Percentiles rank a stretch among this genome's conserved stretches.
Evolutionary conservation across 2,797 vertebrate genomes (phyloP).

Genomic region (Cottoperca gobio): DNA sequence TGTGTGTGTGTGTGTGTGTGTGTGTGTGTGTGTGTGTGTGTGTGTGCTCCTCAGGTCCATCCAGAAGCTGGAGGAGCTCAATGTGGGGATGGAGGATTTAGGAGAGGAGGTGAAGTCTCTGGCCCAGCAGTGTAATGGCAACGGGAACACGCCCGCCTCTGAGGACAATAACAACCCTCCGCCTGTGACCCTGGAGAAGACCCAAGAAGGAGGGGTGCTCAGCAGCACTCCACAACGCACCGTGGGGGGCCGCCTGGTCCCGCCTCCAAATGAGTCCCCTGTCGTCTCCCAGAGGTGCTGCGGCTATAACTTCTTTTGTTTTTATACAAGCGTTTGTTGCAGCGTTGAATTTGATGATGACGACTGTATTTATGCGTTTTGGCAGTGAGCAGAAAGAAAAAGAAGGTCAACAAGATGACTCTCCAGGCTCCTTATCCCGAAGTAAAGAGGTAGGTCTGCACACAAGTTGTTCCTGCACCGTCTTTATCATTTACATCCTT

Average conservation of each 20-base stretch:
- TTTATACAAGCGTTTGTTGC: background rate
- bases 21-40: no score
- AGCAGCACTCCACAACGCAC: constrained; percentile 91
- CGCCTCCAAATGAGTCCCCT: constrained; percentile 88
- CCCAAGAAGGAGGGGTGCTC: constrained; percentile 77
- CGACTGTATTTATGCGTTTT: constrained; percentile 15
- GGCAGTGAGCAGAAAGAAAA: constrained; percentile 71
- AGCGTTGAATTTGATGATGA: background rate
- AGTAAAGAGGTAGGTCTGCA: constrained; percentile 71
- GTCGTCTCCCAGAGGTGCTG: constrained; percentile 85
- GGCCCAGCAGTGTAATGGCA: constrained; percentile 91
- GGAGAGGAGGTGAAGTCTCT: constrained; percentile 91
- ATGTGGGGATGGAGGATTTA: constrained; percentile 94
- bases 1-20: no score
- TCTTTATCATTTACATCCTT: background rate
- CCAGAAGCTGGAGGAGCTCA: constrained; percentile 97
- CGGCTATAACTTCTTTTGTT: constrained; percentile 30
- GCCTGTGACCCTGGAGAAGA: constrained; percentile 75
- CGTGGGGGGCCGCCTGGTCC: constrained; percentile 78
- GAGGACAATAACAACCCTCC: constrained; percentile 80
- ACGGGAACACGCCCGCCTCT: constrained; percentile 62
- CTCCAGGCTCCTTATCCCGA: constrained; percentile 66
- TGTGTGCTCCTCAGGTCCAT: constrained; percentile 89
- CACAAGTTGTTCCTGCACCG: background rate
- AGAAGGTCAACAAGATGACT: constrained; percentile 52